phyloP scores from a whole-genome alignment of 2,888 invertebrate genomes.

The Rhaphigaster nebulosa region DNA sequence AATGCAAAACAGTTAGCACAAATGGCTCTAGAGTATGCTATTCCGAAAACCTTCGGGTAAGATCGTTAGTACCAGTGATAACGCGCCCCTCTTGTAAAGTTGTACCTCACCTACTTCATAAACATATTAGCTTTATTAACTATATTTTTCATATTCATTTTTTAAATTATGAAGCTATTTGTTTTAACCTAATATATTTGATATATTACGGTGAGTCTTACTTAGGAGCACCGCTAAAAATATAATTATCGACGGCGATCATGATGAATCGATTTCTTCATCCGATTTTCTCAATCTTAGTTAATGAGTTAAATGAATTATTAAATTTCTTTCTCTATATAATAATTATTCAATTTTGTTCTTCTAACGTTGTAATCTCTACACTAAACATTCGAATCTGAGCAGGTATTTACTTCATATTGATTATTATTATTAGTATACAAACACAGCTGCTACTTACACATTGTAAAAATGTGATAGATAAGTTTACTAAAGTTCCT shows the following conservation, averaged over 20 bases:
- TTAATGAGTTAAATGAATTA: neutral
- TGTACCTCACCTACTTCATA: neutral
- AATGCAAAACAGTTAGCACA: too few species aligned
- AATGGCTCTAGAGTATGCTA: too few species aligned
- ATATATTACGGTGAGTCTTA: neutral
- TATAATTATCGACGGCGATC: conserved; percentile 3
- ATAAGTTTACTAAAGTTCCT: neutral
- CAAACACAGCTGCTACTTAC: neutral
- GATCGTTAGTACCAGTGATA: too few species aligned
- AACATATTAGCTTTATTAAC: neutral
- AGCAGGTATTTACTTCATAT: neutral
- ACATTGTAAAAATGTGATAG: neutral
- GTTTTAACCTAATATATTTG: neutral
- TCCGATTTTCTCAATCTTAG: neutral
- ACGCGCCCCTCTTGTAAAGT: too few species aligned
- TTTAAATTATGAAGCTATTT: neutral
- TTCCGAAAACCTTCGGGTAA: too few species aligned
- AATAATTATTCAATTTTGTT: neutral
- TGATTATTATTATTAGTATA: neutral
- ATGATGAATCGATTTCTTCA: neutral
- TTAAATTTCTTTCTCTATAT: neutral
- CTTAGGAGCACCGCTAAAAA: neutral
- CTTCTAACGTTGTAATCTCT: neutral
- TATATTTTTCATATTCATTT: neutral
- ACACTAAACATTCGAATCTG: neutral